Conservation (phyloP, 2,888 invertebrate genomes). For the Plemyria rubiginata region DNA sequence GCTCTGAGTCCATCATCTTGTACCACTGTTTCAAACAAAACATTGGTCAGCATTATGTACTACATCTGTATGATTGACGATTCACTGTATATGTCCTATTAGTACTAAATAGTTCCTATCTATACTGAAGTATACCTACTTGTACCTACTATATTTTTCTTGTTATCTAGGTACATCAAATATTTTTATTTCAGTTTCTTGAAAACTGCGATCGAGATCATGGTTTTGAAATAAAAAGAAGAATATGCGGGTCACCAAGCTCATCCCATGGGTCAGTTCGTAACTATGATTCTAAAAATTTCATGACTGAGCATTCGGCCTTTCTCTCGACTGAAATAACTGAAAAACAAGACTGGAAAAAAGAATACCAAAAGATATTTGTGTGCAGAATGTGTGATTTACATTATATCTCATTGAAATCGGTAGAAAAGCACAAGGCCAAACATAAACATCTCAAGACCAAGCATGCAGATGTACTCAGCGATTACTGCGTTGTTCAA, state of each 20-base stretch:
- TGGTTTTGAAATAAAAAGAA: slow-evolving; percentile 11
- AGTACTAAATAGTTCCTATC: no score
- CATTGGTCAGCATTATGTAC: neutral
- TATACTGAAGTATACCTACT: no score
- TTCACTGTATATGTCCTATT: no score
- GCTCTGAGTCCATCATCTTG: no score
- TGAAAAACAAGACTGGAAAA: slow-evolving; percentile 43
- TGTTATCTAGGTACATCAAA: neutral
- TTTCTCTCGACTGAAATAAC: neutral
- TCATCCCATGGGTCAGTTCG: slow-evolving; percentile 20
- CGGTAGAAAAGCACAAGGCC: slow-evolving; percentile 34
- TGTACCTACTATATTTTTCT: no score
- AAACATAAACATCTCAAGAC: slow-evolving; percentile 38
- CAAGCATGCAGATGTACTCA: slow-evolving; percentile 50
- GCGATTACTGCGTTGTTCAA: slow-evolving; percentile 53
- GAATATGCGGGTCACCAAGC: slow-evolving; percentile 11
- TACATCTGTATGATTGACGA: no score
- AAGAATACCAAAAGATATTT: slow-evolving; percentile 49
- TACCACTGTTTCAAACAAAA: no score
- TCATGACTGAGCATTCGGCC: neutral
- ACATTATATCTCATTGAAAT: slow-evolving; percentile 25
- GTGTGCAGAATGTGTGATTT: slow-evolving; percentile 56
- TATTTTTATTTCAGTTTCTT: slow-evolving; percentile 10
- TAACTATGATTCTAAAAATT: slow-evolving; percentile 2
- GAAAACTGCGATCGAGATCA: slow-evolving; percentile 1